phyloP scores from a whole-genome alignment of 2,113 vertebrate species.

The Rhodinocichla rosea region DNA sequence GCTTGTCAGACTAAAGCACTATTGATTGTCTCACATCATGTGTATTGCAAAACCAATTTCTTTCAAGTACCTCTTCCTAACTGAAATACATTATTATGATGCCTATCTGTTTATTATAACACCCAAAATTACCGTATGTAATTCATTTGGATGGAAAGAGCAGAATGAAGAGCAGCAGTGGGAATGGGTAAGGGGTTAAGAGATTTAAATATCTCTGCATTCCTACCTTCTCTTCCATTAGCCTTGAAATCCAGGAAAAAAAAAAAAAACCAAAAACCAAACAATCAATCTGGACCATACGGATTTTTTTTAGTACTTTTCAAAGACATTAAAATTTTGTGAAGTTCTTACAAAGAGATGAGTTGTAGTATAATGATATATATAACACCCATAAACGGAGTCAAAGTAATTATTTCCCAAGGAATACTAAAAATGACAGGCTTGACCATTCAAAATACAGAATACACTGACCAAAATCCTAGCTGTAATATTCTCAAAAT shows the following conservation, averaged over 20 bases:
- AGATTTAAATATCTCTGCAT: background rate
- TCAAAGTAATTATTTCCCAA: background rate
- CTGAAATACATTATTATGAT: constrained; percentile 79
- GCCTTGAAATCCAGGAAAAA: background rate
- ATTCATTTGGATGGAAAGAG: constrained; percentile 54
- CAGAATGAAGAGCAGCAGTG: background rate
- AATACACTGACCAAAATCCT: background rate
- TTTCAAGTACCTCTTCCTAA: constrained; percentile 83
- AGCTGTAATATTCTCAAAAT: background rate
- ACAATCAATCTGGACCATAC: fast-evolving
- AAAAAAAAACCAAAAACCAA: background rate
- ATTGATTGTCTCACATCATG: constrained; percentile 86
- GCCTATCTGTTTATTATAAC: constrained; percentile 74
- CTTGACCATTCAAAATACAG: background rate
- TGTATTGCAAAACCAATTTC: constrained; percentile 88
- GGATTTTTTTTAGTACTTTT: background rate
- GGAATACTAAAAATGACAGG: background rate
- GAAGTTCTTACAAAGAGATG: background rate
- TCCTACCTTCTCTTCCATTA: background rate
- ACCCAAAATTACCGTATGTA: constrained; percentile 54
- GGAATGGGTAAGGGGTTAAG: background rate
- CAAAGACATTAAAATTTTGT: fast-evolving
- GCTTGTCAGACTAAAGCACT: constrained; percentile 84
- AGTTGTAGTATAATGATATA: background rate
- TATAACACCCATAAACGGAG: background rate